Percentiles rank a stretch among this genome's conserved stretches.
Evolutionary conservation across 2,797 vertebrate genomes (phyloP).

Genomic region (Platalea minor): DNA sequence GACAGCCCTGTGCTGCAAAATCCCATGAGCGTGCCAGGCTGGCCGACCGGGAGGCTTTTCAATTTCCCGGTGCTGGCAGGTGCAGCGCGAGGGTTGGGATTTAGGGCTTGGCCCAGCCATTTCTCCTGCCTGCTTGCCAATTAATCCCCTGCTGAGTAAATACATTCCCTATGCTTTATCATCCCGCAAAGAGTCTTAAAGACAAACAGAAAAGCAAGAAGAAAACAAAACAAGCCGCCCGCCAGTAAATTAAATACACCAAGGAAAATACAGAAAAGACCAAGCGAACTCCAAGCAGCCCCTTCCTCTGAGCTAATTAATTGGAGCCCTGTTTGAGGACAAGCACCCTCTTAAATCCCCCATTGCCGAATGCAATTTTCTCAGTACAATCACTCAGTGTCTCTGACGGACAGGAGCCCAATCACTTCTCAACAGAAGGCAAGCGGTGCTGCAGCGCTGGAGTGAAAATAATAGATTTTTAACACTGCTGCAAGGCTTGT

Average conservation of each 20-base stretch:
- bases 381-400: conserved; percentile 61
- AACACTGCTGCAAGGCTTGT: conserved; percentile 4
- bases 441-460: conserved; percentile 15
- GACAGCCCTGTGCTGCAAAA: background rate
- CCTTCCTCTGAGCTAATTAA: conserved; percentile 75
- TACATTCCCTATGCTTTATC: conserved; percentile 7
- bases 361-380: conserved; percentile 73
- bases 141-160: conserved; percentile 27
- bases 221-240: background rate
- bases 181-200: conserved; percentile 24
- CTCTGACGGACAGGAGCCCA: conserved; percentile 71
- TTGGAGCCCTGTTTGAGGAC: conserved; percentile 72
- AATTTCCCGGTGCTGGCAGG: background rate
- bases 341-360: conserved; percentile 67
- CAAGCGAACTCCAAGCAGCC: background rate
- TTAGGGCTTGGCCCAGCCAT: conserved; percentile 11
- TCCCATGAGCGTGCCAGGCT: rapidly evolving
- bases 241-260: conserved; percentile 55
- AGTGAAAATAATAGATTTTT: conserved; percentile 61
- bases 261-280: conserved; percentile 16
- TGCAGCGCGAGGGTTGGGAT: background rate
- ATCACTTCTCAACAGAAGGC: conserved; percentile 69
- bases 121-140: conserved; percentile 9
- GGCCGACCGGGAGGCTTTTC: background rate
- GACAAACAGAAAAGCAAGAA: conserved; percentile 36